These are phyloP conservation scores for Globicephala melas DNA, from an alignment of 2,113 vertebrate species.

Conservation along the genomic window DNA sequence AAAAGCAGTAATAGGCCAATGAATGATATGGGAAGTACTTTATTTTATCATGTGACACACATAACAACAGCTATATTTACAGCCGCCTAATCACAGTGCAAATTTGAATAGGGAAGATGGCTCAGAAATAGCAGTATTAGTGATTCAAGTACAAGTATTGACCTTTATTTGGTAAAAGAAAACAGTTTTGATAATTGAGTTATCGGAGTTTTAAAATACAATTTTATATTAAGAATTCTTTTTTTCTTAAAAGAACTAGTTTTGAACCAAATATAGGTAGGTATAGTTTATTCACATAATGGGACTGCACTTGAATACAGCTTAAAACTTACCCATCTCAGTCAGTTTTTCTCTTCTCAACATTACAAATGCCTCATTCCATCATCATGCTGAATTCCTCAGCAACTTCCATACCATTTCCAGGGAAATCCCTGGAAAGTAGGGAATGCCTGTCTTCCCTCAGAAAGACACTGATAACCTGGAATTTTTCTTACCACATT, in stretches of 20 bases:
- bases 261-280: neutral
- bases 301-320: neutral
- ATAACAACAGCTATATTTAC: neutral
- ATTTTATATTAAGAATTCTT: neutral
- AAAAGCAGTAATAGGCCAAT: neutral
- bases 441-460: neutral
- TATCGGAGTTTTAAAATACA: neutral
- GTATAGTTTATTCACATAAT: neutral
- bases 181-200: neutral
- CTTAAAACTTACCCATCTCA: neutral
- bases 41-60: neutral
- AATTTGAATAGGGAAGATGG: neutral
- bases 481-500: neutral
- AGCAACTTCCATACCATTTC: neutral
- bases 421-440: neutral
- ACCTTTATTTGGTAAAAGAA: neutral
- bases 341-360: neutral
- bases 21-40: neutral
- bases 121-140: conserved; percentile 39
- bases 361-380: neutral
- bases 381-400: neutral
- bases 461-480: neutral
- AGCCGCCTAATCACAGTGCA: neutral
- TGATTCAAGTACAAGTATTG: neutral
- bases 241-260: neutral